phyloP scores from a whole-genome alignment of 2,888 invertebrate genomes.

The Monopis laevigella region DNA sequence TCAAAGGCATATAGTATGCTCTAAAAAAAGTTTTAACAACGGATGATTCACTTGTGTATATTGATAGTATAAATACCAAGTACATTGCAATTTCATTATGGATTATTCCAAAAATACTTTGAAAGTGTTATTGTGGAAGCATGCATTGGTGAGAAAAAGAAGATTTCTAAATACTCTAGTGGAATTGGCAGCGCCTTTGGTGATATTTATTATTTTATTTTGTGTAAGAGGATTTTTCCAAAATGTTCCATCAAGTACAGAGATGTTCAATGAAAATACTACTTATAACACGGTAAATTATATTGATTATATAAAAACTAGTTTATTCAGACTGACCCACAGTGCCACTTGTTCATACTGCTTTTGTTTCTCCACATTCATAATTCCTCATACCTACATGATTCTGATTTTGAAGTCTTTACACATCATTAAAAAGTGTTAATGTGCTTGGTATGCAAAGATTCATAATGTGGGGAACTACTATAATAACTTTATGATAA shows the following conservation, averaged over 20 bases:
- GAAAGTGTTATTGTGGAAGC: conserved; percentile 34
- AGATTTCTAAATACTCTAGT: conserved; percentile 29
- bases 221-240: not conserved
- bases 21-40: not conserved
- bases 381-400: too few relatives aligned
- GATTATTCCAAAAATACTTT: not conserved
- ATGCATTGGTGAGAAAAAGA: conserved; percentile 28
- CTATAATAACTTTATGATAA: too few relatives aligned
- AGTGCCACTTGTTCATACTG: too few relatives aligned
- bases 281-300: not conserved
- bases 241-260: not conserved
- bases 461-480: too few relatives aligned
- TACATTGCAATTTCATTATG: not conserved
- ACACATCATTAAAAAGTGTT: too few relatives aligned
- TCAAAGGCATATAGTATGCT: not conserved
- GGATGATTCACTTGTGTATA: not conserved
- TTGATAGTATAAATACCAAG: too few relatives aligned
- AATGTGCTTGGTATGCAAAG: too few relatives aligned
- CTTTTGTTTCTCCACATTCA: too few relatives aligned
- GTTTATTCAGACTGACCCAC: too few relatives aligned
- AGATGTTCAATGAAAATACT: not conserved
- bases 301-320: not conserved
- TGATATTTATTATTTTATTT: conserved; percentile 2
- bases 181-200: conserved; percentile 26
- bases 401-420: too few relatives aligned